These are phyloP conservation scores for Keiferia lycopersicella DNA, from an alignment of 2,888 invertebrate species.

Conservation along the genomic window DNA sequence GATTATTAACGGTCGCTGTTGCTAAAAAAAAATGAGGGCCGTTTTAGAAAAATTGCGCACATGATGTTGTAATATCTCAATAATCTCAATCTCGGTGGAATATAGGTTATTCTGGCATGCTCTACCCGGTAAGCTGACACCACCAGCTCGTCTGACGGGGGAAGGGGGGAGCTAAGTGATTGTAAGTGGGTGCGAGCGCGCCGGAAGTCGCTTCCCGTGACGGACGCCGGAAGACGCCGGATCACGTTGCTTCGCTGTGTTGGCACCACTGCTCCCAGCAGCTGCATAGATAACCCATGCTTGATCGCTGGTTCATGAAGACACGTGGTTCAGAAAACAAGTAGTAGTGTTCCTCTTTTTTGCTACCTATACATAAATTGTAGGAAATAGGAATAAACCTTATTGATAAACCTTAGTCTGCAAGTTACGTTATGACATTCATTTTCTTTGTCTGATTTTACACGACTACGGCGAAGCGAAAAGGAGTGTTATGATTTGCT, in stretches of 20 bases:
- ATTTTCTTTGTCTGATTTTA: too few relatives aligned
- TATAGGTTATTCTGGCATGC: neutral
- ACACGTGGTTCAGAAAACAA: neutral
- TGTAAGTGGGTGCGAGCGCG: slow-evolving; percentile 74
- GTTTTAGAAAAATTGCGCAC: too few relatives aligned
- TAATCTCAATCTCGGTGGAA: neutral
- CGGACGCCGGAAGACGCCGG: slow-evolving; percentile 77
- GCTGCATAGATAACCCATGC: neutral
- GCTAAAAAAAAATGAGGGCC: too few relatives aligned
- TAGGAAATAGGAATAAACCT: too few relatives aligned
- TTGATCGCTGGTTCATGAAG: neutral
- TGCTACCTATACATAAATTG: too few relatives aligned
- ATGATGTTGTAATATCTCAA: too few relatives aligned
- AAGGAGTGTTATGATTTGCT: too few relatives aligned
- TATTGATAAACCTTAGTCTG: too few relatives aligned
- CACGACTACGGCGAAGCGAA: too few relatives aligned
- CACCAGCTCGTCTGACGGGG: slow-evolving; percentile 37
- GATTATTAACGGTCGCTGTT: too few relatives aligned
- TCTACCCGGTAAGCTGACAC: slow-evolving; percentile 22
- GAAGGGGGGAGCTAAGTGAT: slow-evolving; percentile 67
- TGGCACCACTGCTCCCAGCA: neutral
- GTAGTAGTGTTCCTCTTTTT: too few relatives aligned
- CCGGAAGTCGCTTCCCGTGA: slow-evolving; percentile 78
- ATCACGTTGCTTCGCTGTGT: slow-evolving; percentile 74
- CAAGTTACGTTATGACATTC: too few relatives aligned